A percentile compares a stretch with the other conserved stretches of the same genome.
These are phyloP conservation scores for Catamblyrhynchus diadema DNA, from an alignment of 2,797 vertebrate species.

Conservation along the genomic window DNA sequence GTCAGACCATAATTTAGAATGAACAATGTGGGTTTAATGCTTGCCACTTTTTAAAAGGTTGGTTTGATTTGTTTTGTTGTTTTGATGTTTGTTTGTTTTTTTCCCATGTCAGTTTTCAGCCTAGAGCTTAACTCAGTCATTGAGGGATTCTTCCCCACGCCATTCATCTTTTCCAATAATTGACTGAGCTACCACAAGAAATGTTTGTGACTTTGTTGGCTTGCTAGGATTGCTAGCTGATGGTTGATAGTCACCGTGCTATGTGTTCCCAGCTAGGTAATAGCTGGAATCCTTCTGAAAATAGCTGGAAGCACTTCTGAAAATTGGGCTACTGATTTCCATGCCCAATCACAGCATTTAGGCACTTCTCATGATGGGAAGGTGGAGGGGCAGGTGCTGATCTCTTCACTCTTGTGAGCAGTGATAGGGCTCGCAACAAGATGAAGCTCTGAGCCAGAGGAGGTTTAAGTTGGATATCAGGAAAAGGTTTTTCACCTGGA, in stretches of 20 bases:
- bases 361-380: neutral
- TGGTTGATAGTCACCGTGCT: neutral
- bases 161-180: neutral
- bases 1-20: neutral
- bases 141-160: neutral
- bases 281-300: neutral
- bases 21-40: neutral
- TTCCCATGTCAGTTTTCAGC: neutral
- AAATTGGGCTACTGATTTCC: neutral
- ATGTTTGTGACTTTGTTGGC: neutral
- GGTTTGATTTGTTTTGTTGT: neutral
- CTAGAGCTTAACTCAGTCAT: neutral
- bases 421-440: accelerated
- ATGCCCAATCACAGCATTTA: neutral
- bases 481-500: neutral
- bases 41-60: neutral
- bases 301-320: neutral
- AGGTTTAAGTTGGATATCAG: neutral
- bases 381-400: neutral
- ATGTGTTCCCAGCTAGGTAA: accelerated
- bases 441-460: neutral
- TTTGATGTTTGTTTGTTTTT: neutral
- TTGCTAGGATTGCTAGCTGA: neutral
- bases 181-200: neutral
- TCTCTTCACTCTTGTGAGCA: neutral